phyloP scores from a whole-genome alignment of 2,888 invertebrate species.

The Drosophila putrida region DNA sequence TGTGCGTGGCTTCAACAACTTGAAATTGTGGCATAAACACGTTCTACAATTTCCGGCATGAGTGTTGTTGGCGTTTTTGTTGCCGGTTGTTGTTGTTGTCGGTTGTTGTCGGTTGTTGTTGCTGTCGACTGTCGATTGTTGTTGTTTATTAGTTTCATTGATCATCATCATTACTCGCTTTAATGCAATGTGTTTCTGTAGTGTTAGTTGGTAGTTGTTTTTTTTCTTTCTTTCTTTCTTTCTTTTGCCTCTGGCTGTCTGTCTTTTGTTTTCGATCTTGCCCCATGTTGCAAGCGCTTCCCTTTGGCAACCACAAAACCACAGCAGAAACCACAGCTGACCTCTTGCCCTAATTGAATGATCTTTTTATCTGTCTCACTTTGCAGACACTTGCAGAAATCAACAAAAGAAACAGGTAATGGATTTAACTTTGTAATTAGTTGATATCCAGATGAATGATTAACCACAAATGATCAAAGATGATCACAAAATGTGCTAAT shows the following conservation, averaged over 20 bases:
- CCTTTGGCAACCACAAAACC: conserved; percentile 3
- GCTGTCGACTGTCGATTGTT: conserved; percentile 28
- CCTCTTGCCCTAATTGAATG: conserved; percentile 59
- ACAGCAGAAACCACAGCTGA: conserved; percentile 38
- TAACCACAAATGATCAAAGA: conserved; percentile 10
- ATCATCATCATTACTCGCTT: conserved; percentile 74
- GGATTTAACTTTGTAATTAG: background rate
- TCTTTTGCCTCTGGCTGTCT: no score
- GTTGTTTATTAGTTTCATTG: conserved; percentile 72
- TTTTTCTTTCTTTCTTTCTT: background rate
- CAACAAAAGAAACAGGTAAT: background rate
- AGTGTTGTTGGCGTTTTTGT: conserved; percentile 54
- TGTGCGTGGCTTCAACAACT: conserved; percentile 80
- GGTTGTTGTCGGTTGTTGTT: conserved; percentile 21
- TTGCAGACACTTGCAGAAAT: conserved; percentile 36
- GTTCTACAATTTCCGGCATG: conserved; percentile 81
- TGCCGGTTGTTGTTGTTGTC: conserved; percentile 19
- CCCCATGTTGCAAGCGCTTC: conserved; percentile 9
- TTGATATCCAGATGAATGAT: conserved; percentile 5
- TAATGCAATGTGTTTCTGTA: conserved; percentile 33
- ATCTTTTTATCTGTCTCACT: conserved; percentile 25
- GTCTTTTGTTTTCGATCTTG: conserved; percentile 5
- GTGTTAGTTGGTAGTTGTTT: background rate
- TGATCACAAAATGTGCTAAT: background rate
- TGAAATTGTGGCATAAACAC: conserved; percentile 81